Percentiles rank a stretch among this genome's conserved stretches.
phyloP scores from a whole-genome alignment of 2,888 invertebrate genomes.

The Oxyscelio sp. region DNA sequence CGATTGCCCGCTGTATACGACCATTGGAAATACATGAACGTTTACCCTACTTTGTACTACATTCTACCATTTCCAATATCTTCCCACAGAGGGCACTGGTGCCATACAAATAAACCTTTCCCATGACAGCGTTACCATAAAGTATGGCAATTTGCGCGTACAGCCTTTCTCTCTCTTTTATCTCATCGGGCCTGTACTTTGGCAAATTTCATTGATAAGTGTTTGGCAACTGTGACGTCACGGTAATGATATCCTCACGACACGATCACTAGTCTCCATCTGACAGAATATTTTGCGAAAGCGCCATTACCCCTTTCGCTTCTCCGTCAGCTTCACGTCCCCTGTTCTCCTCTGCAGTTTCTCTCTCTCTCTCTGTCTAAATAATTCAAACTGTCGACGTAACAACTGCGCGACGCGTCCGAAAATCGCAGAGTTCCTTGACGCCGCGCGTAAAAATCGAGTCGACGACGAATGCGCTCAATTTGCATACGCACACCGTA shows the following conservation, averaged over 20 bases:
- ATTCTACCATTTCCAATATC: too few relatives aligned
- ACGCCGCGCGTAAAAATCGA: slow-evolving; percentile 14
- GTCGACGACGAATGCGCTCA: slow-evolving; percentile 34
- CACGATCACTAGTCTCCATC: slow-evolving; percentile 82
- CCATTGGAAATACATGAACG: too few relatives aligned
- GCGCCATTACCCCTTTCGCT: slow-evolving; percentile 77
- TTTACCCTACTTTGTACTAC: too few relatives aligned
- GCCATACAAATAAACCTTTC: too few relatives aligned
- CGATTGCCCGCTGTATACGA: too few relatives aligned
- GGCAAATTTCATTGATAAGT: background rate
- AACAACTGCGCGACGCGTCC: background rate
- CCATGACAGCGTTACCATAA: too few relatives aligned
- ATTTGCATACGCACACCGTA: slow-evolving; percentile 55
- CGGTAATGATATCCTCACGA: slow-evolving; percentile 78
- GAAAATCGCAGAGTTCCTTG: slow-evolving; percentile 37
- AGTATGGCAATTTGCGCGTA: too few relatives aligned
- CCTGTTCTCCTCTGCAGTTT: slow-evolving; percentile 63
- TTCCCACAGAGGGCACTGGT: too few relatives aligned
- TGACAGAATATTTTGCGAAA: slow-evolving; percentile 84
- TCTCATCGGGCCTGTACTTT: too few relatives aligned
- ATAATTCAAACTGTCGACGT: background rate
- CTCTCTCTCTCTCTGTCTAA: slow-evolving; percentile 14
- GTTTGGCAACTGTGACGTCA: slow-evolving; percentile 48
- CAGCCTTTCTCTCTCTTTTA: too few relatives aligned
- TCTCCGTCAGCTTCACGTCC: slow-evolving; percentile 58